Percentiles rank a stretch among this genome's conserved stretches.
phyloP scores from a whole-genome alignment of 2,888 invertebrate species.

The Orthonevra nobilis region DNA sequence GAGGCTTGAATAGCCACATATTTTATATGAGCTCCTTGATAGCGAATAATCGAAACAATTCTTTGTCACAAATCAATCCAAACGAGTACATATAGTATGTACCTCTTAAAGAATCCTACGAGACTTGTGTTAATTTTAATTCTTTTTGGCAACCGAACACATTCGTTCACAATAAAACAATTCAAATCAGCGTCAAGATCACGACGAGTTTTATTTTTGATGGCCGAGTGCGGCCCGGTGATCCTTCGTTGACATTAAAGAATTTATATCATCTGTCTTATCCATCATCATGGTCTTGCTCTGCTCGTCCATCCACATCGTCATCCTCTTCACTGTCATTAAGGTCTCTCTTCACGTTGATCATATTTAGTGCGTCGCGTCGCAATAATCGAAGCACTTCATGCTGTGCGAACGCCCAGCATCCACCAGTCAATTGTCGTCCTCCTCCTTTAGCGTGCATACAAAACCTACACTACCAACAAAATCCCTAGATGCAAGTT shows the following conservation, averaged over 20 bases:
- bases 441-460: constrained; percentile 12
- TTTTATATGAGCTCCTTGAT: not conserved
- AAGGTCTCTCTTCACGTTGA: constrained; percentile 60
- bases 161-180: constrained; percentile 8
- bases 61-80: too few relatives aligned
- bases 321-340: constrained; percentile 64
- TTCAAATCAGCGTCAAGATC: constrained; percentile 54
- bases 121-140: too few relatives aligned
- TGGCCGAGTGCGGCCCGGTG: constrained; percentile 22
- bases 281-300: constrained; percentile 43
- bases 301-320: constrained; percentile 1
- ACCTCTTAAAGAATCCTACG: too few relatives aligned
- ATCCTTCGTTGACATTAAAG: constrained; percentile 53
- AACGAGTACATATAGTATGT: too few relatives aligned
- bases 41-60: not conserved
- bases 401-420: constrained; percentile 67
- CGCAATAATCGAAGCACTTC: constrained; percentile 68
- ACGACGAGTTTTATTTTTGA: constrained; percentile 30
- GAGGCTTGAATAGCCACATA: too few relatives aligned
- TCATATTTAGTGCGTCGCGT: constrained; percentile 68
- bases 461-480: not conserved
- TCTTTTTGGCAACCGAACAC: not conserved
- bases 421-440: constrained; percentile 53
- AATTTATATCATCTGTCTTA: constrained; percentile 64
- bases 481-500: not conserved